A percentile compares a stretch with the other conserved stretches of the same genome.
Conservation (phyloP, 2,797 vertebrate genomes). For the Cryptoprocta ferox region DNA sequence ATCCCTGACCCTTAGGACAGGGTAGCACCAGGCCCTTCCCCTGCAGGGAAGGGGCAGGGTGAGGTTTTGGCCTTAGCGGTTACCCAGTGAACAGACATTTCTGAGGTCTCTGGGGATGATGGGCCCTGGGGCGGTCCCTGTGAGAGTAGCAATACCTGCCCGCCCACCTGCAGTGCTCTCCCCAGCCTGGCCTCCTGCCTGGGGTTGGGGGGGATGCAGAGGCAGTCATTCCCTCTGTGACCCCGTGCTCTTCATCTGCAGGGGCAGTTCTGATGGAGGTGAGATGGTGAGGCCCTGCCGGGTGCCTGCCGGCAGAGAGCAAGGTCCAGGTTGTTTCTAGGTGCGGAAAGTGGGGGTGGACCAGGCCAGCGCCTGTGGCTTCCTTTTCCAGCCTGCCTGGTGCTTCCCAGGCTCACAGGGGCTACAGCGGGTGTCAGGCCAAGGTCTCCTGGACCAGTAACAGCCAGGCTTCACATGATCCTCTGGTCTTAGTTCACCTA, state of each 20-base stretch:
- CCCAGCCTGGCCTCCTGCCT: neutral
- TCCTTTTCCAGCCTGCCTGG: no score
- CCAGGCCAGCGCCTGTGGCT: rapidly evolving
- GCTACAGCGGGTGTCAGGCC: conserved; percentile 60
- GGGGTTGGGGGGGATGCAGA: neutral
- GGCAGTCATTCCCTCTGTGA: neutral
- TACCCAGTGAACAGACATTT: neutral
- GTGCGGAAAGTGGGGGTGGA: no score
- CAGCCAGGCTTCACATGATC: conserved; percentile 71
- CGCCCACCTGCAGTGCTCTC: rapidly evolving
- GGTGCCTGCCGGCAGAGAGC: neutral
- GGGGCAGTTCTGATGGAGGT: neutral
- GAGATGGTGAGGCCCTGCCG: neutral
- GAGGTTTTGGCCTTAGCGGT: neutral
- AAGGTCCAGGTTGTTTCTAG: rapidly evolving
- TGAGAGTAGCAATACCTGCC: neutral
- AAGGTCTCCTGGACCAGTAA: conserved; percentile 69
- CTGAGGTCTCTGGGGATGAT: neutral
- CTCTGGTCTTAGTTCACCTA: conserved; percentile 60
- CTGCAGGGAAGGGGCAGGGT: no score
- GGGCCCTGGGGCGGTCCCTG: rapidly evolving
- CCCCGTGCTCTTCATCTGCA: neutral
- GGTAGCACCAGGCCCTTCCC: neutral
- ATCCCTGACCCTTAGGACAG: neutral
- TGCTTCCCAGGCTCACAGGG: rapidly evolving